A percentile compares a stretch with the other conserved stretches of the same genome.
These are phyloP conservation scores for Drosophila trichaetosa DNA, from an alignment of 2,888 invertebrate genomes.

Conservation along the genomic window DNA sequence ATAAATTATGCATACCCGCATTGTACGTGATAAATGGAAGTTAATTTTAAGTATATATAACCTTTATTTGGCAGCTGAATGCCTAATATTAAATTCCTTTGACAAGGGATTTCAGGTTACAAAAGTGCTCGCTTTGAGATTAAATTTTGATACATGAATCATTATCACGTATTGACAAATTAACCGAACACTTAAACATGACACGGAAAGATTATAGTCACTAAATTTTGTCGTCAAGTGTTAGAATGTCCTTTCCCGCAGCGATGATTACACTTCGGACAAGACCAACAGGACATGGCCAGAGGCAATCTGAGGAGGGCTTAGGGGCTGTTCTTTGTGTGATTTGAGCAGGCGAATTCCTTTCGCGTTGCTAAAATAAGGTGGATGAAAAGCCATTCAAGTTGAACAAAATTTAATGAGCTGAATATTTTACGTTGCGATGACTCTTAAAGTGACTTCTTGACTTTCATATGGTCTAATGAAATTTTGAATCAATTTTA, in stretches of 20 bases:
- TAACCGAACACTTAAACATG: neutral
- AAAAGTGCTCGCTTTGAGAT: neutral
- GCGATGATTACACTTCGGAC: neutral
- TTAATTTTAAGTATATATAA: neutral
- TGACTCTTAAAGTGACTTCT: neutral
- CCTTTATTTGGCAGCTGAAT: neutral
- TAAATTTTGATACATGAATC: neutral
- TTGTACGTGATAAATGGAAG: neutral
- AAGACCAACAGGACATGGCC: neutral
- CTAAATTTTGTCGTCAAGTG: neutral
- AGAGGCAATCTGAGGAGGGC: neutral
- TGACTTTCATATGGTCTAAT: neutral
- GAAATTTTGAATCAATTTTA: neutral
- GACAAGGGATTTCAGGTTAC: neutral
- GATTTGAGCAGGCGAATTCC: neutral
- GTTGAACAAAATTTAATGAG: neutral
- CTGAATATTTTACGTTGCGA: neutral
- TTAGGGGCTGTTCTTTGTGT: neutral
- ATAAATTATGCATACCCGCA: slow-evolving; percentile 1
- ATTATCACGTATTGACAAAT: slow-evolving; percentile 3
- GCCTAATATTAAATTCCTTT: neutral
- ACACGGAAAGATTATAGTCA: neutral
- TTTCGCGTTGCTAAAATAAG: neutral
- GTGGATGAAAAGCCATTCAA: neutral
- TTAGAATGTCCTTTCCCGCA: neutral